Evolutionary conservation across 2,888 invertebrate genomes (phyloP), one percentile per base, ranked within the genome.

Genomic region (Asteroscopus sphinx): DNA sequence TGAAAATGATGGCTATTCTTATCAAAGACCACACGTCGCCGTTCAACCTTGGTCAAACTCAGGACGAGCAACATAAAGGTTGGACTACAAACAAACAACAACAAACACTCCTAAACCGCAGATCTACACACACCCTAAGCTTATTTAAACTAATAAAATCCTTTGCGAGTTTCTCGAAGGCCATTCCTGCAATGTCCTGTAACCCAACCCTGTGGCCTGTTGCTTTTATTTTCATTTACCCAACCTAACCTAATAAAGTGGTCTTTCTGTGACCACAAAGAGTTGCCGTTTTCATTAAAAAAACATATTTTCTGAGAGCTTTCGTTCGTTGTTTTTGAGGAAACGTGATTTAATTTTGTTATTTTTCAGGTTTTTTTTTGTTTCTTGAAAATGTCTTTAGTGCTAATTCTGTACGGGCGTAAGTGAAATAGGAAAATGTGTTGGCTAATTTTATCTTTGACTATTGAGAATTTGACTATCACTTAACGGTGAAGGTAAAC

Each of bases 161-260:
- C 60, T 51, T 35, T 28, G 47, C 39, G 52, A 54, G 60, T 63
- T 64, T 55, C 70, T 63, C 57, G 25, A 62, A 37, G 56, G 41
- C 41, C 46, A 64, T 64, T 61, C 48, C 61, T 64, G 57, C 62
- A 28, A 56, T 41, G 52, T 52, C 30, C 53, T 60, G 47, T 67
- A 62, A 57, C 69, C 68, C 67, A 46, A 72, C 77, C 68, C 45
- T 73, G 68, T 68, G 61, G 82, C 85, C 84, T 87, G 88, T 88
- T 90, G 89, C 87, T 90, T 86, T 88, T 89, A 87, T 90, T 90
- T 90, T 87, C 86, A 88, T 88, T 86, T 91, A 83, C 79, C 81
- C 85, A 80, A 81, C 80, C 78, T 91, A 92, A 93, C 88, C 80
- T 87, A 91, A 92, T 92, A 91, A 90, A 89, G 83, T 80, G 82